Evolutionary conservation across 1,140 invertebrate species (phyloP), one percentile per base, ranked within the genome.

Genomic region (Meloidogyne exigua): DNA sequence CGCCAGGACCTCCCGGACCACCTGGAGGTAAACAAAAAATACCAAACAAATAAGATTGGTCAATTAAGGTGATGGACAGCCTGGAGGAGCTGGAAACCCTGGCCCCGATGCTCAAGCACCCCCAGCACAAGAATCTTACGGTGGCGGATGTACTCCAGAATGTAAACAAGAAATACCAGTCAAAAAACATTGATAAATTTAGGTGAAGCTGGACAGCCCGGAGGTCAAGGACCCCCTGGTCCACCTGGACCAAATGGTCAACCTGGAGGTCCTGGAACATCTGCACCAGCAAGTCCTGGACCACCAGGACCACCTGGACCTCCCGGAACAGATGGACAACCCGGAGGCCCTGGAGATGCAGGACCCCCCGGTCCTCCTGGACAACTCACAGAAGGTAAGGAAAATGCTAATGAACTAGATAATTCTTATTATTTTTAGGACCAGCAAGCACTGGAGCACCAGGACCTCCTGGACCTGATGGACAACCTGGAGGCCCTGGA

Each of bases 241-340:
- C 80, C 81, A 18, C 42, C 80, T 2, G 76, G 80, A 63, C 69
- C 73, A 1, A 62, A 72, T 66, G 80, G 80, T 32, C 68, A 82
- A 9, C 79, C 80, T n/a, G 80, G 80, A 68, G 13, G 23, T n/a
- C 70, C 80, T 1, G 80, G 80, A 44, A 66, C 44, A 70, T 68
- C 65, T 62, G 71, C 80, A 12, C 70, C 36, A 28, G 80, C 81
- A 28, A 42, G 67, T 15, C 80, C 65, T 25, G 80, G 80, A 42
- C 80, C 80, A 25, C 78, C 77, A 23, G 77, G 77, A 3, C 77
- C 77, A 10, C 78, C 77, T 32, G 78, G 79, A 42, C 78, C 78
- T 7, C 62, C 72, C 11, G 80, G 80, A 68, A 76, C 73, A 10
- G 28, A 69, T 25, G 80, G 80, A 36, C 74, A 77, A 32, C 72